Evolutionary conservation across 1,140 invertebrate genomes (phyloP).

Genomic region (Sitobion miscanthi): DNA sequence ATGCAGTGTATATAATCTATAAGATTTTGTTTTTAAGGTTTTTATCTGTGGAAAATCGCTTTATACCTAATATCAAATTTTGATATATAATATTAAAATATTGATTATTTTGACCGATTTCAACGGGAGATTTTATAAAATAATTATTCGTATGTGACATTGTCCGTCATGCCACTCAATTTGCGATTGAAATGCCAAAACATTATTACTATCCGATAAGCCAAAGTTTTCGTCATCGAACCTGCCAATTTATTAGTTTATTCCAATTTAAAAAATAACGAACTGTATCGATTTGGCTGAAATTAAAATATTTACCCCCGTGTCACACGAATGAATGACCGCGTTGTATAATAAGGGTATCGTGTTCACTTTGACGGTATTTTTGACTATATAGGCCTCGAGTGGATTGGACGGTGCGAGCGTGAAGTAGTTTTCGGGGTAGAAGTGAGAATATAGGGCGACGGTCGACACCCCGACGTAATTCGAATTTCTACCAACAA

Average conservation of each 20-base stretch:
- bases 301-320: too few species aligned
- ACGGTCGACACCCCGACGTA: neutral
- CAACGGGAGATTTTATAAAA: neutral
- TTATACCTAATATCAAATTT: neutral
- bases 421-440: neutral
- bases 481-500: neutral
- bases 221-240: neutral
- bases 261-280: too few species aligned
- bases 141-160: neutral
- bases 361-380: too few species aligned
- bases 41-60: too few species aligned
- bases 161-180: neutral
- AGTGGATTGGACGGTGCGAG: neutral
- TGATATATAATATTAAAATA: neutral
- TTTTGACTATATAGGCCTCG: too few species aligned
- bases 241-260: neutral
- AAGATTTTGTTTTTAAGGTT: neutral
- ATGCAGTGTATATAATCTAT: neutral
- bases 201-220: neutral
- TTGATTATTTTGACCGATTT: neutral
- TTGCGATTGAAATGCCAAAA: neutral
- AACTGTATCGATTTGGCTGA: neutral
- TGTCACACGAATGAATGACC: too few species aligned
- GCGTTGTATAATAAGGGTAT: too few species aligned
- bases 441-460: neutral